Evolutionary conservation across 2,113 vertebrate species (phyloP).

Genomic region (Lonchura striata): DNA sequence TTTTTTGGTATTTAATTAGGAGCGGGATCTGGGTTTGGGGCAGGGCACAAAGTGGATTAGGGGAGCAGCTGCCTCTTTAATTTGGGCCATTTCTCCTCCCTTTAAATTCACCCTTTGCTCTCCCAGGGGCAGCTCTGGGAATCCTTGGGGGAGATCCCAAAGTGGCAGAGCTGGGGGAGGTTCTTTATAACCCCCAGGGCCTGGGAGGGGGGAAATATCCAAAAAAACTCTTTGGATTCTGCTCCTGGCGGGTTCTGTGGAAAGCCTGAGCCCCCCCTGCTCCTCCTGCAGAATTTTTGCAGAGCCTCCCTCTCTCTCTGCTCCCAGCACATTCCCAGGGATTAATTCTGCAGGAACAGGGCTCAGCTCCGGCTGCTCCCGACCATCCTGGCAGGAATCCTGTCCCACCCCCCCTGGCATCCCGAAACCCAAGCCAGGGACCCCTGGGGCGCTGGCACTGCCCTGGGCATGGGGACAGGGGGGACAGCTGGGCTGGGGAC

Average conservation of each 20-base stretch:
- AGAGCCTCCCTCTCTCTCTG: not conserved
- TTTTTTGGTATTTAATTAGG: not conserved
- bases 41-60: constrained; percentile 4
- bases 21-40: constrained; percentile 6
- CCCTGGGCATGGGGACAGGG: not conserved
- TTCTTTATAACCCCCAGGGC: not conserved
- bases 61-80: constrained; percentile 24
- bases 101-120: not conserved
- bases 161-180: not conserved
- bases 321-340: not conserved
- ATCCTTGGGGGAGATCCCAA: not conserved
- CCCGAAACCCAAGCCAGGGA: not conserved
- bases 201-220: not conserved
- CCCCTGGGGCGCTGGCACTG: not conserved
- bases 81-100: not conserved
- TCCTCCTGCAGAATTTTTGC: not conserved
- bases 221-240: not conserved
- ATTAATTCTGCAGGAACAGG: not conserved
- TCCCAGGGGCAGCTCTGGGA: not conserved
- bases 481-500: not conserved
- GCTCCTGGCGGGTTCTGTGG: not conserved
- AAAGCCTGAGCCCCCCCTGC: not conserved
- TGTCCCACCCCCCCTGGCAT: accelerated
- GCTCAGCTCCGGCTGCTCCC: not conserved
- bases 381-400: not conserved